A percentile compares a stretch with the other conserved stretches of the same genome.
phyloP scores from a whole-genome alignment of 2,888 invertebrate genomes.

The Cataglyphis altisquamis region DNA sequence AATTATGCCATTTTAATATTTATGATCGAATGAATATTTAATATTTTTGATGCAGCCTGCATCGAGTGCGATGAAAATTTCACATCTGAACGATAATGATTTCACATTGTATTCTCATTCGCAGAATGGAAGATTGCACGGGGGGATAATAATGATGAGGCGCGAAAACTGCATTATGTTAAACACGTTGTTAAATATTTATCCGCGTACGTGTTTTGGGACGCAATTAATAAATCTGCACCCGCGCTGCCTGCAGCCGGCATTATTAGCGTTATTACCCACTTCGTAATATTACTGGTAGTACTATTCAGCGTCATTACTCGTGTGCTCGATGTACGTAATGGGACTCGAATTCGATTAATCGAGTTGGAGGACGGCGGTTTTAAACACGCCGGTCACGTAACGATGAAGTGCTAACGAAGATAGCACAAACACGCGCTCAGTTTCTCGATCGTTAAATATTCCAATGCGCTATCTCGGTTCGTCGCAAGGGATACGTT shows the following conservation, averaged over 20 bases:
- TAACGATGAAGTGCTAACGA: slow-evolving; percentile 61
- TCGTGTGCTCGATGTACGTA: slow-evolving; percentile 42
- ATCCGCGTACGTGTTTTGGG: slow-evolving; percentile 17
- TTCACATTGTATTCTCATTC: background rate
- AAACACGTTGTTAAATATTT: slow-evolving; percentile 46
- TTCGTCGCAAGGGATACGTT: slow-evolving; percentile 16
- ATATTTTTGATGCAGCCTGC: background rate
- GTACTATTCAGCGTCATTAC: slow-evolving; percentile 46
- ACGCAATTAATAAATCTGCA: slow-evolving; percentile 41
- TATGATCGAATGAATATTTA: background rate
- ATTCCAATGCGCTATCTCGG: slow-evolving; percentile 51
- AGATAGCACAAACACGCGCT: slow-evolving; percentile 54
- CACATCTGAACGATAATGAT: background rate
- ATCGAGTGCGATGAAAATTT: background rate
- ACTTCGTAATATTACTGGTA: slow-evolving; percentile 31
- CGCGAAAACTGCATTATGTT: slow-evolving; percentile 39
- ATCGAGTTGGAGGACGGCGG: slow-evolving; percentile 35
- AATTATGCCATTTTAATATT: background rate
- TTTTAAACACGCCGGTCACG: slow-evolving; percentile 44
- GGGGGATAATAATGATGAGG: background rate
- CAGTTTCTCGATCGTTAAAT: slow-evolving; percentile 62
- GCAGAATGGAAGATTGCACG: background rate
- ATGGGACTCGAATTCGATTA: slow-evolving; percentile 46
- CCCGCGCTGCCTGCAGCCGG: background rate
- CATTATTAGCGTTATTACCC: slow-evolving; percentile 44